These are phyloP conservation scores for Lathamus discolor DNA, from an alignment of 2,113 vertebrate genomes.

Conservation along the genomic window DNA sequence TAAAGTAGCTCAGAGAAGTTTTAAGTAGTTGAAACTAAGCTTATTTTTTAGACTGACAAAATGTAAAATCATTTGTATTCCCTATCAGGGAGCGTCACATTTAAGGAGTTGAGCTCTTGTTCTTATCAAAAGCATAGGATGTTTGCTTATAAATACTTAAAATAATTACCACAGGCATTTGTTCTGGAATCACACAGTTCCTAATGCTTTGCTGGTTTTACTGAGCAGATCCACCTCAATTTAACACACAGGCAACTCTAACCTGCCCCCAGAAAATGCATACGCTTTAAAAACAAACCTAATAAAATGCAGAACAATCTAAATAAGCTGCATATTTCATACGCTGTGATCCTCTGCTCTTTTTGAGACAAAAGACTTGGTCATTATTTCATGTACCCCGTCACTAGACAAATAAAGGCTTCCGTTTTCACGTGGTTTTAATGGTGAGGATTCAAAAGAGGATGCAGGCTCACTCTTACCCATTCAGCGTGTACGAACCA, in stretches of 20 bases:
- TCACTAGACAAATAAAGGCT: not conserved
- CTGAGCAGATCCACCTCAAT: not conserved
- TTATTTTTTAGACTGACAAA: not conserved
- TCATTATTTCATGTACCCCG: not conserved
- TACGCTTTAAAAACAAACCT: not conserved
- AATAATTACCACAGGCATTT: not conserved
- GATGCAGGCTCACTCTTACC: slow-evolving; percentile 62
- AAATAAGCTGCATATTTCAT: not conserved
- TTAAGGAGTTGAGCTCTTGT: not conserved
- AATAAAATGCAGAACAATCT: not conserved
- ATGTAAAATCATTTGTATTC: not conserved
- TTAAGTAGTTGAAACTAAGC: not conserved
- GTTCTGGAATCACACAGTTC: not conserved
- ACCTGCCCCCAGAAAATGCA: not conserved
- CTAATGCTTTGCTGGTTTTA: not conserved
- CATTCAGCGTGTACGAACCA: slow-evolving; percentile 73
- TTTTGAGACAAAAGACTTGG: not conserved
- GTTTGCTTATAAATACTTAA: not conserved
- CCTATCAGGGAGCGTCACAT: fast-evolving
- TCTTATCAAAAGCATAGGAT: not conserved
- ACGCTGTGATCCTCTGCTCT: fast-evolving
- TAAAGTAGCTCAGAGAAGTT: not conserved
- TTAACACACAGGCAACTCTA: not conserved
- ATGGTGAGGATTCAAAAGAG: not conserved
- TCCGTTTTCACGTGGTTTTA: not conserved